A percentile compares a stretch with the other conserved stretches of the same genome.
Conservation (phyloP, 1,140 invertebrate species). For the Stegodyphus dumicola region DNA sequence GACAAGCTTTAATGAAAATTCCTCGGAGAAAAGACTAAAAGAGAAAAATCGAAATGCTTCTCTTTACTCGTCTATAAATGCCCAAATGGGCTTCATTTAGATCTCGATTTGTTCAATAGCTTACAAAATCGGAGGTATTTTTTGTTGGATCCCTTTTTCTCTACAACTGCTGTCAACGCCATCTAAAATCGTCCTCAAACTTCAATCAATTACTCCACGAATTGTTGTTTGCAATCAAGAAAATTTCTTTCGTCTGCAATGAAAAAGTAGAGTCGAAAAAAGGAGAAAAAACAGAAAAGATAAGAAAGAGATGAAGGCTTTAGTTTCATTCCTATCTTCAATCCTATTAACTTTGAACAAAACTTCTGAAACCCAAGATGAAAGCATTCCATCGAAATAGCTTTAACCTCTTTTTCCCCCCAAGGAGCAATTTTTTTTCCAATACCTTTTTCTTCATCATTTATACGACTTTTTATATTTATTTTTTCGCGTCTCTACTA, state of each 20-base stretch:
- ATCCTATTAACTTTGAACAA: constrained; percentile 61
- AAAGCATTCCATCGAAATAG: constrained; percentile 59
- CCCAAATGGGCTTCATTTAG: neutral
- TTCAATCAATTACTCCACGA: constrained; percentile 58
- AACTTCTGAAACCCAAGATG: constrained; percentile 60
- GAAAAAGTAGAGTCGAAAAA: constrained; percentile 13
- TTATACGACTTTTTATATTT: constrained; percentile 37
- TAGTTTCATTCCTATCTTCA: constrained; percentile 60
- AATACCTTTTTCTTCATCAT: constrained; percentile 59
- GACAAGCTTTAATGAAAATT: no score
- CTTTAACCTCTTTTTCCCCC: constrained; percentile 45
- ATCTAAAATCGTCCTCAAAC: constrained; percentile 59
- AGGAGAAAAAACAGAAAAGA: constrained; percentile 36
- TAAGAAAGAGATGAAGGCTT: constrained; percentile 36
- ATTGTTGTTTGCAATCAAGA: constrained; percentile 53
- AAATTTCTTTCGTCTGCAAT: constrained; percentile 31
- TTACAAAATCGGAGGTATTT: neutral
- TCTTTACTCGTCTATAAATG: no score
- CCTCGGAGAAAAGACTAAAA: no score
- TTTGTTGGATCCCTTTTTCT: neutral
- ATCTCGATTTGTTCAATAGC: neutral
- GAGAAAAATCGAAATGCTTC: no score
- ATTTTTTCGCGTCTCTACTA: constrained; percentile 35
- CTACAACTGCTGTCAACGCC: neutral
- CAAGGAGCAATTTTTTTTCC: constrained; percentile 31